Evolutionary conservation across 2,888 invertebrate genomes (phyloP).

Genomic region (Cataglyphis rosenhaueri): DNA sequence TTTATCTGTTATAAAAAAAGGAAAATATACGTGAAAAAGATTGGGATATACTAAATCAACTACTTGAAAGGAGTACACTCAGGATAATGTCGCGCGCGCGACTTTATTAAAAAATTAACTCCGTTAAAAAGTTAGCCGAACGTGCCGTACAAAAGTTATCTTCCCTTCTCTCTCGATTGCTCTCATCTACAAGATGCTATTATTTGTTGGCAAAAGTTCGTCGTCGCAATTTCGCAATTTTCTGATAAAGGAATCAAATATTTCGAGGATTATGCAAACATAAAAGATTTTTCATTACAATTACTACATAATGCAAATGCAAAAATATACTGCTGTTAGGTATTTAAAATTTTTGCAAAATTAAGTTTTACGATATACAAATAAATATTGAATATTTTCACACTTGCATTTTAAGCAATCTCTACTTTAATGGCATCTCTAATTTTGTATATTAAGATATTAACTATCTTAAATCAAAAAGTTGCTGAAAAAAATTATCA

Average conservation of each 20-base stretch:
- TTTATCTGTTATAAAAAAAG: constrained; percentile 57
- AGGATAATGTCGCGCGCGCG: constrained; percentile 34
- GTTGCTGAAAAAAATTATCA: neutral
- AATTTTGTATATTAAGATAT: neutral
- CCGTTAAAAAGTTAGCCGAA: constrained; percentile 59
- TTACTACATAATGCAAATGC: neutral
- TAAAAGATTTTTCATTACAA: neutral
- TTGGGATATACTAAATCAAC: constrained; percentile 54
- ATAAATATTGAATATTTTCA: neutral
- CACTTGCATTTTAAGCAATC: neutral
- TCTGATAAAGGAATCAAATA: constrained; percentile 9
- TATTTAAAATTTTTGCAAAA: neutral
- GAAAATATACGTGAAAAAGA: constrained; percentile 26
- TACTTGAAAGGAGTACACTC: constrained; percentile 56
- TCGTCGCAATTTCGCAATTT: constrained; percentile 13
- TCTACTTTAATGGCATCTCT: neutral
- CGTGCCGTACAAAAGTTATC: constrained; percentile 41
- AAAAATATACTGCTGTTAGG: neutral
- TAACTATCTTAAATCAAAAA: neutral
- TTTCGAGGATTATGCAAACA: neutral
- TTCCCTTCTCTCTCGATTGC: neutral
- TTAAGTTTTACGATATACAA: neutral
- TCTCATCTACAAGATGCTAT: constrained; percentile 9
- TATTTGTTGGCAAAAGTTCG: constrained; percentile 8
- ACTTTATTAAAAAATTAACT: constrained; percentile 68